These are phyloP conservation scores for Autographa gamma DNA, from an alignment of 2,888 invertebrate species.

Conservation along the genomic window DNA sequence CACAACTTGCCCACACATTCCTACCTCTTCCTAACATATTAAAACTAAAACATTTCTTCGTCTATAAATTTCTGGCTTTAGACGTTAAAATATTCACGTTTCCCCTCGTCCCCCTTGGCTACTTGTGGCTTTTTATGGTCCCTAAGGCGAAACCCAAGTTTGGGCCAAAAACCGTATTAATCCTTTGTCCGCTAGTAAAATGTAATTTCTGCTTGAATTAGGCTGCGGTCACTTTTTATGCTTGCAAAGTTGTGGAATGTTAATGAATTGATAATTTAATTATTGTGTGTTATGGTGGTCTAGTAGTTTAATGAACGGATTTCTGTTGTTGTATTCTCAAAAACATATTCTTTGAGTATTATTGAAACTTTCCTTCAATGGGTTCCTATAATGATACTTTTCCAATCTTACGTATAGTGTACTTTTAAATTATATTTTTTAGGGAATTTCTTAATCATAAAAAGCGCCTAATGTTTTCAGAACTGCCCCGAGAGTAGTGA, in stretches of 20 bases:
- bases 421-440: too few relatives aligned
- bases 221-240: neutral
- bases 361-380: too few relatives aligned
- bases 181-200: conserved; percentile 64
- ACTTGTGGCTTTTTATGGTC: conserved; percentile 61
- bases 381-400: too few relatives aligned
- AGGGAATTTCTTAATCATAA: too few relatives aligned
- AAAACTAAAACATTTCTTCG: conserved; percentile 41
- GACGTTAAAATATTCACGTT: conserved; percentile 52
- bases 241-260: neutral
- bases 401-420: too few relatives aligned
- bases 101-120: conserved; percentile 19
- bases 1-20: neutral
- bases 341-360: too few relatives aligned
- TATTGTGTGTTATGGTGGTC: too few relatives aligned
- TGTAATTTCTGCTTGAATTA: conserved; percentile 64
- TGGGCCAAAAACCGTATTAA: conserved; percentile 54
- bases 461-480: too few relatives aligned
- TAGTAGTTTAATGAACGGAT: too few relatives aligned
- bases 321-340: too few relatives aligned
- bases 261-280: neutral
- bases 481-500: too few relatives aligned
- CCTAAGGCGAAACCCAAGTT: conserved; percentile 52
- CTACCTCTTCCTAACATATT: conserved; percentile 28
- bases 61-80: conserved; percentile 41